A percentile compares a stretch with the other conserved stretches of the same genome.
Evolutionary conservation across 1,140 invertebrate genomes (phyloP).

Genomic region (Battus philenor): DNA sequence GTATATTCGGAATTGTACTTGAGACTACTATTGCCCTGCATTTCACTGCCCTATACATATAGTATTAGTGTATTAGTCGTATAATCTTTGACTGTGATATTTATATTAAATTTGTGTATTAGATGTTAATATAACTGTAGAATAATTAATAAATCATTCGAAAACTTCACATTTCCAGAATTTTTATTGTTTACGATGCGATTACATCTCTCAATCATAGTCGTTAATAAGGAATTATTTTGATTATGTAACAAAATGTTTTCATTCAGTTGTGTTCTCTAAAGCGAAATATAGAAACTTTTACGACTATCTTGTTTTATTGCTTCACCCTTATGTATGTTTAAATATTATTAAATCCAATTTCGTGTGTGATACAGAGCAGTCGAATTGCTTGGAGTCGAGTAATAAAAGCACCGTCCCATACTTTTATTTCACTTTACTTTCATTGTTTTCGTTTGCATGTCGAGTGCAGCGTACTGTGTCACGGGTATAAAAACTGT

Average conservation of each 20-base stretch:
- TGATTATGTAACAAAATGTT: slow-evolving; percentile 53
- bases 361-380: slow-evolving; percentile 7
- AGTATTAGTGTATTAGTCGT: slow-evolving; percentile 60
- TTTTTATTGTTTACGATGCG: slow-evolving; percentile 24
- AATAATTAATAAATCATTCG: slow-evolving; percentile 28
- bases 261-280: slow-evolving; percentile 50
- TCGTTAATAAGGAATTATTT: slow-evolving; percentile 19
- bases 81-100: slow-evolving; percentile 73
- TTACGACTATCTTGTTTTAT: slow-evolving; percentile 34
- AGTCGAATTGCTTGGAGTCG: slow-evolving; percentile 6
- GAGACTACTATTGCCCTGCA: slow-evolving; percentile 28
- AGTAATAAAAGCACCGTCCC: slow-evolving; percentile 10
- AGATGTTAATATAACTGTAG: slow-evolving; percentile 57
- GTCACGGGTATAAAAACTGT: slow-evolving; percentile 12
- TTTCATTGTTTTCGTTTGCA: slow-evolving; percentile 14
- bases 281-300: slow-evolving; percentile 56
- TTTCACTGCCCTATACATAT: slow-evolving; percentile 67
- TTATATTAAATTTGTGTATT: slow-evolving; percentile 72
- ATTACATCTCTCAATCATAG: slow-evolving; percentile 23
- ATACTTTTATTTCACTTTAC: slow-evolving; percentile 7
- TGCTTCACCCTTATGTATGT: slow-evolving; percentile 6
- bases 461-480: slow-evolving; percentile 18
- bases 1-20: slow-evolving; percentile 18
- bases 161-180: slow-evolving; percentile 32
- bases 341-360: slow-evolving; percentile 8